These are phyloP conservation scores for Eulacestoma nigropectus DNA, from an alignment of 2,113 vertebrate species.

Conservation along the genomic window DNA sequence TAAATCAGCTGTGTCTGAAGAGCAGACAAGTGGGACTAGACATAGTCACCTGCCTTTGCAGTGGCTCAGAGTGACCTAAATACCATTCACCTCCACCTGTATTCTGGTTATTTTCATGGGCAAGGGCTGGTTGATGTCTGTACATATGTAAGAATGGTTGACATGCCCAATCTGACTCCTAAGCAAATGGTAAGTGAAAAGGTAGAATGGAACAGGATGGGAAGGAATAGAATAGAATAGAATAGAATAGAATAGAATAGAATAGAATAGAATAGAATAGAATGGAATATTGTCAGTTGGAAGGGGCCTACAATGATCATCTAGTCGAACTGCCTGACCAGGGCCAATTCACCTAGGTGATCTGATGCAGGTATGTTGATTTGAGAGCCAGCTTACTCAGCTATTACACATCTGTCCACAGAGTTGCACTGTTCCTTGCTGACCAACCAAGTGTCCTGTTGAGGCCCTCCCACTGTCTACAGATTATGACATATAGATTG, in stretches of 20 bases:
- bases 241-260: no score
- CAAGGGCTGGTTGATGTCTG: not conserved
- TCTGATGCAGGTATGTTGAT: not conserved
- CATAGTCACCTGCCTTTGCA: not conserved
- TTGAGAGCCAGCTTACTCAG: not conserved
- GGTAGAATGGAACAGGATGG: not conserved
- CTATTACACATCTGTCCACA: not conserved
- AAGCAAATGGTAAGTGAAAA: not conserved
- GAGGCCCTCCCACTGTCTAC: not conserved
- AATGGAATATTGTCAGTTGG: not conserved
- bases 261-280: not conserved
- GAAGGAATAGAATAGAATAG: not conserved
- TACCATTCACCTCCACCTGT: not conserved
- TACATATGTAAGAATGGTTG: not conserved
- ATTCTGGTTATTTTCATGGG: not conserved
- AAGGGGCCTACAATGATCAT: not conserved
- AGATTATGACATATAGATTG: not conserved
- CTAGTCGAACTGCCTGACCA: not conserved
- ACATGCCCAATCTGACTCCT: not conserved
- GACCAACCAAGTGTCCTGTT: not conserved
- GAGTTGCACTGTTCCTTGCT: not conserved
- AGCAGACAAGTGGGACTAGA: not conserved
- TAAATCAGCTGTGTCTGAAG: not conserved
- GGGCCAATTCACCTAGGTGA: not conserved
- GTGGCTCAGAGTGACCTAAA: not conserved